Conservation (phyloP, 2,888 invertebrate genomes). For the Heliconius hortense region DNA sequence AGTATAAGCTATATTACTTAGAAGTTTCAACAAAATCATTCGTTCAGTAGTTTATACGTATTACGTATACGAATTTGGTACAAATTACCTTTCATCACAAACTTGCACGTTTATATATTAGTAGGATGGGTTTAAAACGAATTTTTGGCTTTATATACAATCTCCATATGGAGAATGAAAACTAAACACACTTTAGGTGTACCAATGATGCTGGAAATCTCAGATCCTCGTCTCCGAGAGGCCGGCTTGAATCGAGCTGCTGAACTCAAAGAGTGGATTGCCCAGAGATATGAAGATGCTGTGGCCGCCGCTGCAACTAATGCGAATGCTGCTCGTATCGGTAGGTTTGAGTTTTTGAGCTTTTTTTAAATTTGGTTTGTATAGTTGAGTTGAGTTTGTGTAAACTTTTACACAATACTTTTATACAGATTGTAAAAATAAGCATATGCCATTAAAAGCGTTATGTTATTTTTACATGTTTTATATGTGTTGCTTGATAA, state of each 20-base stretch:
- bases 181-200: conserved; percentile 56
- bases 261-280: conserved; percentile 90
- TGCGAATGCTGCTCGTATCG: conserved; percentile 55
- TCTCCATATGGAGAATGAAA: conserved; percentile 33
- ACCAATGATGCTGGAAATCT: conserved; percentile 68
- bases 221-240: conserved; percentile 91
- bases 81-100: no score
- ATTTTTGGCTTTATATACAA: not conserved
- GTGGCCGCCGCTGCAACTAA: conserved; percentile 87
- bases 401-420: not conserved
- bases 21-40: no score
- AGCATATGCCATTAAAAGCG: no score
- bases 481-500: no score
- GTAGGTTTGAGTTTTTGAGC: conserved; percentile 44
- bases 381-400: not conserved
- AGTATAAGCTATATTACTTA: no score
- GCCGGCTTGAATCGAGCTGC: conserved; percentile 86
- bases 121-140: not conserved
- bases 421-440: no score
- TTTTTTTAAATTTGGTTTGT: not conserved
- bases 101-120: no score
- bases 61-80: no score
- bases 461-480: no score
- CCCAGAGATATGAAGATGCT: conserved; percentile 91
- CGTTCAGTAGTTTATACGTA: no score